Evolutionary conservation across 2,888 invertebrate genomes (phyloP).

Genomic region (Neuroscelio doddi): DNA sequence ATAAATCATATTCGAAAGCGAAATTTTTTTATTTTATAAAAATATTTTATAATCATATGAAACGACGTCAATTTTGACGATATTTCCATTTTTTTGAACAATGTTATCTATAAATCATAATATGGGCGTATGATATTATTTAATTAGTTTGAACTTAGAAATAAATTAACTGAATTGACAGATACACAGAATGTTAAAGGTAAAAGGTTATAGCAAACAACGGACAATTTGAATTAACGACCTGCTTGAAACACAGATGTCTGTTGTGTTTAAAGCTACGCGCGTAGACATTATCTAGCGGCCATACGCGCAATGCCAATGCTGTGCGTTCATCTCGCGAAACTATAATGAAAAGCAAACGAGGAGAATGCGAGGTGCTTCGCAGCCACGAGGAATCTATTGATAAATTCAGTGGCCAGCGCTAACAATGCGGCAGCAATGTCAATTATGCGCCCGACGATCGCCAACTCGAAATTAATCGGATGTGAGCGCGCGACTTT

Average conservation of each 20-base stretch:
- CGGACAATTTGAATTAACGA: constrained; percentile 30
- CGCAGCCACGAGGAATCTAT: constrained; percentile 55
- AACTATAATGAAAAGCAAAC: constrained; percentile 49
- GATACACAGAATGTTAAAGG: background rate
- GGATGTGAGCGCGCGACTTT: constrained; percentile 50
- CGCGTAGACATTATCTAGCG: background rate
- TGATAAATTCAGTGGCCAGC: constrained; percentile 65
- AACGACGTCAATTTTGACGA: too few species aligned
- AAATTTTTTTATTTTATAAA: too few species aligned
- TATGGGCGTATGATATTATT: too few species aligned
- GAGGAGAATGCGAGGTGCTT: constrained; percentile 40
- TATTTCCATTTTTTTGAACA: too few species aligned
- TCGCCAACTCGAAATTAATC: constrained; percentile 56
- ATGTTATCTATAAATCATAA: too few species aligned
- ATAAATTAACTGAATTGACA: too few species aligned
- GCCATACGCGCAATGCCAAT: constrained; percentile 32
- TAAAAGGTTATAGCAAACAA: constrained; percentile 4
- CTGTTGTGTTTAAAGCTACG: background rate
- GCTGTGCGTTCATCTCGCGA: constrained; percentile 47
- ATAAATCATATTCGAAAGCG: too few species aligned
- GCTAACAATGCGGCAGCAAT: constrained; percentile 68
- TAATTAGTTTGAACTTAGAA: too few species aligned
- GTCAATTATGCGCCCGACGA: constrained; percentile 65
- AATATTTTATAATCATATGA: too few species aligned
- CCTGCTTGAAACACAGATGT: background rate